A percentile compares a stretch with the other conserved stretches of the same genome.
Evolutionary conservation across 2,888 invertebrate genomes (phyloP).

Genomic region (Notodonta ziczac): DNA sequence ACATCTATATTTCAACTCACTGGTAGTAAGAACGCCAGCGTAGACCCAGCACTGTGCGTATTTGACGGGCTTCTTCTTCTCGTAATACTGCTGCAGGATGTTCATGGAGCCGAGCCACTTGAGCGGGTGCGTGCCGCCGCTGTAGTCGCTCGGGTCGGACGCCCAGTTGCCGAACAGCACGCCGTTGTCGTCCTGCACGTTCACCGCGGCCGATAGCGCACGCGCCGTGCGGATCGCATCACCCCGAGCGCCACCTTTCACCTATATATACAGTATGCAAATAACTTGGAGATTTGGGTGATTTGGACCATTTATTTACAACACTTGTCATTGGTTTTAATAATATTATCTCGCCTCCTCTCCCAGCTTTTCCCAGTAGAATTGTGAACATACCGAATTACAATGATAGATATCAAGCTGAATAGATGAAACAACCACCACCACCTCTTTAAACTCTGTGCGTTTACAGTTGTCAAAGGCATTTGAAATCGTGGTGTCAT

Average conservation of each 20-base stretch:
- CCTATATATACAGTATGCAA: conserved; percentile 42
- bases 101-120: conserved; percentile 95
- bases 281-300: no score
- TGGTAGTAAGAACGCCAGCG: conserved; percentile 94
- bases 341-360: no score
- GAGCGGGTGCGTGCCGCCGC: conserved; percentile 93
- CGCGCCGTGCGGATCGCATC: conserved; percentile 92
- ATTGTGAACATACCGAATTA: no score
- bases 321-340: no score
- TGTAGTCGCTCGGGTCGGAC: conserved; percentile 92
- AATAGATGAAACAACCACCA: no score
- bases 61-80: conserved; percentile 93
- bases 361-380: no score
- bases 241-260: conserved; percentile 86
- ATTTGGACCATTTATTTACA: no score
- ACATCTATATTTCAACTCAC: conserved; percentile 69
- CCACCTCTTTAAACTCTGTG: no score
- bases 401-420: no score
- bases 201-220: conserved; percentile 94
- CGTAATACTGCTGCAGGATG: conserved; percentile 93
- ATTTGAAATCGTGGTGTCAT: background rate
- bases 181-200: conserved; percentile 94
- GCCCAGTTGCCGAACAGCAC: conserved; percentile 95
- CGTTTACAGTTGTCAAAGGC: no score
- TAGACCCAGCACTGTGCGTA: conserved; percentile 99